A percentile compares a stretch with the other conserved stretches of the same genome.
Evolutionary conservation across 2,888 invertebrate species (phyloP).

Genomic region (Pasiphila rectangulata): DNA sequence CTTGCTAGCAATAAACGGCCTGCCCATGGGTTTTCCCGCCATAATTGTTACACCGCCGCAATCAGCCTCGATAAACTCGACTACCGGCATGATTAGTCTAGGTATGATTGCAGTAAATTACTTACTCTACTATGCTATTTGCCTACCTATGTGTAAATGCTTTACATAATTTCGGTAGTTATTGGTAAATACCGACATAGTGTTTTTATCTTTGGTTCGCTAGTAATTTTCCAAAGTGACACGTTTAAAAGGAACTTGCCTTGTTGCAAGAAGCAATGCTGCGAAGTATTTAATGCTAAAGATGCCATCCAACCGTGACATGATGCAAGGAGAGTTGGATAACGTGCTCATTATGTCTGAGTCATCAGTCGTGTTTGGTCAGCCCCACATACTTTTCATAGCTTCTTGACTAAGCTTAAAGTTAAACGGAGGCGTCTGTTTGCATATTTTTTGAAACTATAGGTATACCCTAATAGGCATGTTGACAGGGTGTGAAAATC

Average conservation of each 20-base stretch:
- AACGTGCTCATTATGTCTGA: conserved; percentile 6
- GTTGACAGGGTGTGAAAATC: too few species aligned
- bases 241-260: background rate
- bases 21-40: conserved; percentile 13
- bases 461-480: too few species aligned
- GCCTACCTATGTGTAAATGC: too few species aligned
- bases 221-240: too few species aligned
- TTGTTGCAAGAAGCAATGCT: background rate
- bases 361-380: background rate
- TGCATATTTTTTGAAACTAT: too few species aligned
- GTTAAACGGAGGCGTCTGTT: too few species aligned
- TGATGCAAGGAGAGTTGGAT: conserved; percentile 18
- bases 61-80: conserved; percentile 8
- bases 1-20: conserved; percentile 6
- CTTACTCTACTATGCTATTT: too few species aligned
- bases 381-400: background rate
- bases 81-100: conserved; percentile 1
- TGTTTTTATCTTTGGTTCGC: too few species aligned
- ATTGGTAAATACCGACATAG: too few species aligned
- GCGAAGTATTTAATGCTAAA: conserved; percentile 7
- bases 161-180: too few species aligned
- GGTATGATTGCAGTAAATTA: background rate
- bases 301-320: conserved; percentile 15
- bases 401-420: too few species aligned
- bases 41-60: background rate